These are phyloP conservation scores for Patiria miniata DNA, from an alignment of 35 echinoderm and acorn worm species.

Conservation along the genomic window DNA sequence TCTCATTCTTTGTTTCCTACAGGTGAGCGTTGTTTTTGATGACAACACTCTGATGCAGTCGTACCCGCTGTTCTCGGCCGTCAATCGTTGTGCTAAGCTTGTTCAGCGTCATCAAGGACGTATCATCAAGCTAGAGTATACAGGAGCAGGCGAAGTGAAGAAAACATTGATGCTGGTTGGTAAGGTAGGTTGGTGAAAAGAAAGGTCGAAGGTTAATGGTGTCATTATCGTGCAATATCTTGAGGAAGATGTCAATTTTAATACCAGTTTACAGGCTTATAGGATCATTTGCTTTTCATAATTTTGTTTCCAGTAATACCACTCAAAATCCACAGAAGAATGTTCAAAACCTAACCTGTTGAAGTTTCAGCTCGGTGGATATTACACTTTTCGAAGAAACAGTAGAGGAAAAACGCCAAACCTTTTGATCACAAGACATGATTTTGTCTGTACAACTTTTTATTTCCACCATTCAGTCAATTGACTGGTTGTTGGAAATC, in stretches of 20 bases:
- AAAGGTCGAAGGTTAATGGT: neutral
- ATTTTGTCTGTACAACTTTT: too few species aligned
- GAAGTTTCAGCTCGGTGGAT: too few species aligned
- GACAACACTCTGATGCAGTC: constrained; percentile 32
- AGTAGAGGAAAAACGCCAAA: too few species aligned
- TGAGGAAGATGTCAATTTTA: neutral
- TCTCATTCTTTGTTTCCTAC: neutral
- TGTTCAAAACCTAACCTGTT: too few species aligned
- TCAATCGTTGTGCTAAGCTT: constrained; percentile 82
- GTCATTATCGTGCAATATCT: too few species aligned
- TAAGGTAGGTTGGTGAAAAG: constrained; percentile 55
- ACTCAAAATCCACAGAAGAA: too few species aligned
- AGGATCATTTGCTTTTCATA: too few species aligned
- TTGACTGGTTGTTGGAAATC: too few species aligned
- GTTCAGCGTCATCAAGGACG: constrained; percentile 89
- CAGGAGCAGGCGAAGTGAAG: constrained; percentile 55
- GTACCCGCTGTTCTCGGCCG: constrained; percentile 85
- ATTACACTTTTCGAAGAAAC: too few species aligned
- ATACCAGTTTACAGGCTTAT: neutral
- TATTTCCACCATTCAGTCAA: too few species aligned
- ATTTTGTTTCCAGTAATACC: too few species aligned
- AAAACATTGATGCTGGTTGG: constrained; percentile 86
- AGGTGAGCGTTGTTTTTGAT: constrained; percentile 51
- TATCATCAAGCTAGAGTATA: constrained; percentile 82
- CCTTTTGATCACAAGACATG: too few species aligned